Evolutionary conservation across 2,797 vertebrate genomes (phyloP).

Genomic region (Phyllotis vaccarum): DNA sequence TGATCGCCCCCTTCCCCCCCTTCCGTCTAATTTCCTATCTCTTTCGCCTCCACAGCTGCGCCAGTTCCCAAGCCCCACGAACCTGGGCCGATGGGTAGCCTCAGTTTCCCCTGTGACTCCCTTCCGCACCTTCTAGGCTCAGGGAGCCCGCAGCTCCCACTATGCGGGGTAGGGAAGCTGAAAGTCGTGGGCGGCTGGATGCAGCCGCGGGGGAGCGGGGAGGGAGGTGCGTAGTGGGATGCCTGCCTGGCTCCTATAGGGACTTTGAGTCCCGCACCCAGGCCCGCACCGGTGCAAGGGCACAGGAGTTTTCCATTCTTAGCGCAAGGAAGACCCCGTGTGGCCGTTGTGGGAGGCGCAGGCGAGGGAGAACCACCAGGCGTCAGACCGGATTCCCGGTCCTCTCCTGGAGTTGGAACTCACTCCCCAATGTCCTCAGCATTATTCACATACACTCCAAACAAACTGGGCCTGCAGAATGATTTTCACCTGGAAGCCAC

Average conservation of each 20-base stretch:
- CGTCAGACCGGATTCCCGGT: neutral
- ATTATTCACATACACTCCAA: neutral
- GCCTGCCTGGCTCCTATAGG: neutral
- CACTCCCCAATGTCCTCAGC: too few relatives aligned
- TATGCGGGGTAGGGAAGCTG: neutral
- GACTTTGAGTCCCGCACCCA: neutral
- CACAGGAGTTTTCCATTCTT: slow-evolving; percentile 59
- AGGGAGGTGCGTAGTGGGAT: neutral
- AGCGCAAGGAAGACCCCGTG: slow-evolving; percentile 82
- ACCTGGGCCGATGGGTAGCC: neutral
- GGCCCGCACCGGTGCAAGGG: neutral
- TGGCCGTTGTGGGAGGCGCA: slow-evolving; percentile 62
- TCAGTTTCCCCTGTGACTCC: slow-evolving; percentile 51
- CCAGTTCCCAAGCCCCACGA: neutral
- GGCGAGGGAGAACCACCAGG: neutral
- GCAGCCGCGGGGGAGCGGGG: neutral
- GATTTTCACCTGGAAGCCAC: neutral
- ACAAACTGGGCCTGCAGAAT: neutral
- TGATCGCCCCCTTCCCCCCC: neutral
- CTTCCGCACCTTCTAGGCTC: neutral
- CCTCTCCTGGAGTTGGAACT: neutral
- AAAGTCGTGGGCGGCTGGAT: neutral
- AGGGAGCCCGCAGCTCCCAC: neutral
- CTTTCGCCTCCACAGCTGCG: neutral
- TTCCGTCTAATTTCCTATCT: neutral